Base-by-base conservation (phyloP, 2,888 invertebrate genomes). In the Epistrophella euchroma region DNA sequence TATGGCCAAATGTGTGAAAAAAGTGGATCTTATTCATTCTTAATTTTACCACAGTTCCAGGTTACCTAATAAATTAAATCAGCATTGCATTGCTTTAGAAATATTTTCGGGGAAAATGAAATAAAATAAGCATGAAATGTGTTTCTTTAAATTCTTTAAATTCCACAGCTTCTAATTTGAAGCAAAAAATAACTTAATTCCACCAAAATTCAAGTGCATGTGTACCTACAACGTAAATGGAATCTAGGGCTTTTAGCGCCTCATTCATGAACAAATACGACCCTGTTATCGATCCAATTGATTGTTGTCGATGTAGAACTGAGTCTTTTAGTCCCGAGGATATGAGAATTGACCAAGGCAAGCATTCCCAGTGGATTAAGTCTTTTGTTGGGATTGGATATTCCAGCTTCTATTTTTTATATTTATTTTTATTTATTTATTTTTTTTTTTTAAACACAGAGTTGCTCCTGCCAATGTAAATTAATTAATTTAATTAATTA, bases 401-500 rank as follows among this genome's bases (percentile, higher is more conserved):
- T 35, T 25, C 25, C 22, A 68, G 13, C 15, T 17, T 28, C 58
- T 43, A 32, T 45, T n/a, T 72, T 17, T 37, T 40, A 25, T 25
- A 25, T 25, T 10, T 11, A 35, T 10, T 56, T 62, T 62, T 58
- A 1, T 60, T 43, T 28, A 4, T 25, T 28, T 19, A 37, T 25
- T 19, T 37, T 37, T 58, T 37, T 37, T 17, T 58, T 35, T 58
- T 35, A 47, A 66, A 47, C 32, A 66, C 6, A 15, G 40, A 43
- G 68, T 64, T 56, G 52, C 77, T 81, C 32, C 71, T 82, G 74
- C 64, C 86, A 82, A 74, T 82, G 81, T 78, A 82, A 82, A 86
- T 86, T 81, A 86, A 86, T 86, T 86, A 86, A 86, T 86, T 86
- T 62, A 86, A 86, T 86, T 81, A 86, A 82, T 82, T 86, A 78